A percentile compares a stretch with the other conserved stretches of the same genome.
phyloP scores from a whole-genome alignment of 2,113 vertebrate species.

The Neolamprologus hecqui region DNA sequence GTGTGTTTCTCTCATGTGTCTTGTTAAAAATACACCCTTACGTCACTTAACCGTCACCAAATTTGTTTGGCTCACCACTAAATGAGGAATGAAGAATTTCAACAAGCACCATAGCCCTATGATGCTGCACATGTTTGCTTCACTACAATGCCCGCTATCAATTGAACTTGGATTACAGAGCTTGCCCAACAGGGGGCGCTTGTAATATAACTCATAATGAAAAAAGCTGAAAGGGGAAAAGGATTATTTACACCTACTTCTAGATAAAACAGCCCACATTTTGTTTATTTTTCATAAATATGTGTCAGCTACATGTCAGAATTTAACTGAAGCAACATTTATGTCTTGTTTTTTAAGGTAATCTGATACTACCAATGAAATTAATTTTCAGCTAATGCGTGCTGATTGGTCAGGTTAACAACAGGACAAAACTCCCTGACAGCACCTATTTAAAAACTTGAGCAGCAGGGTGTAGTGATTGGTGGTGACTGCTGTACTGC shows the following conservation, averaged over 20 bases:
- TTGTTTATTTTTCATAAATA: background rate
- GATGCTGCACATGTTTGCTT: background rate
- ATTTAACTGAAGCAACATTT: background rate
- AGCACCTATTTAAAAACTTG: background rate
- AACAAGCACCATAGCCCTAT: background rate
- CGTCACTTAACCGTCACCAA: background rate
- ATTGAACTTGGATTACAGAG: background rate
- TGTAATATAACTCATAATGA: background rate
- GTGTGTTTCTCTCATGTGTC: background rate
- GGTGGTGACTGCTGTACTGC: background rate
- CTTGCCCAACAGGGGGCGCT: background rate
- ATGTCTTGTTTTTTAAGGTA: background rate
- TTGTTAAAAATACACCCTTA: background rate
- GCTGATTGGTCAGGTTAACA: background rate
- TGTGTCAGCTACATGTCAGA: background rate
- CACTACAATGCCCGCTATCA: background rate
- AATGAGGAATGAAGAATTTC: background rate
- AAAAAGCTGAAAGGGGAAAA: background rate
- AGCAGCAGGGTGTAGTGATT: background rate
- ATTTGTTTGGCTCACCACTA: background rate
- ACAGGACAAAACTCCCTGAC: background rate
- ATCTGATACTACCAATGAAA: background rate
- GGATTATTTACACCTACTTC: background rate
- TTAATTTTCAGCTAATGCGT: background rate
- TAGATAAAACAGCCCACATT: background rate